These are phyloP conservation scores for Pogonomyrmex californicus DNA, from an alignment of 1,140 invertebrate genomes.

Conservation along the genomic window DNA sequence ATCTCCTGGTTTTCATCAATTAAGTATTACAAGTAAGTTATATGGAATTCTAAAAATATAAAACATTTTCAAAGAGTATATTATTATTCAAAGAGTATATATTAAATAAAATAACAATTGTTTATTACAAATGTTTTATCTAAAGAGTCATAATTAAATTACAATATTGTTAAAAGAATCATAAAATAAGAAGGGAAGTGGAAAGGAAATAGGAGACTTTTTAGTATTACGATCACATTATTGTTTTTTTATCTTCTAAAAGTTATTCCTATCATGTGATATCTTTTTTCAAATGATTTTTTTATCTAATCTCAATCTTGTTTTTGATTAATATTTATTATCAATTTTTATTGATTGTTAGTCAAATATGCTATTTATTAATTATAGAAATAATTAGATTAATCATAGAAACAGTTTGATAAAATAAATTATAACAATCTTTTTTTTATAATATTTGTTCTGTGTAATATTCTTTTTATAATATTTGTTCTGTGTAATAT, in stretches of 20 bases:
- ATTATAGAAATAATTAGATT: background rate
- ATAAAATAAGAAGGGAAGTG: background rate
- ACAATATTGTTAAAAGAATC: background rate
- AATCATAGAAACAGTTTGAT: background rate
- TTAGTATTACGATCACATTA: background rate
- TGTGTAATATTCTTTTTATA: background rate
- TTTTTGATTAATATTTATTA: conserved; percentile 23
- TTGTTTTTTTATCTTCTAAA: conserved; percentile 35
- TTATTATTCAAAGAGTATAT: background rate
- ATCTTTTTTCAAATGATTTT: conserved; percentile 11
- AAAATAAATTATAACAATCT: background rate
- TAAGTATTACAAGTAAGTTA: conserved; percentile 89
- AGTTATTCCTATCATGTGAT: background rate
- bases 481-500: background rate
- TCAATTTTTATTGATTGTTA: conserved; percentile 4
- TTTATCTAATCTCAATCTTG: conserved; percentile 1
- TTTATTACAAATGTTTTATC: background rate
- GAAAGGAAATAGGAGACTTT: background rate
- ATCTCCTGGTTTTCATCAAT: conserved; percentile 89
- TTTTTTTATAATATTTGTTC: background rate
- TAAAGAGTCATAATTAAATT: background rate
- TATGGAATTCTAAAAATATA: background rate
- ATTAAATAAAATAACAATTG: background rate
- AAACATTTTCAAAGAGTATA: background rate
- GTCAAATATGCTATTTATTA: background rate